phyloP scores from a whole-genome alignment of 1,140 invertebrate genomes.

The Brachionus angularis region DNA sequence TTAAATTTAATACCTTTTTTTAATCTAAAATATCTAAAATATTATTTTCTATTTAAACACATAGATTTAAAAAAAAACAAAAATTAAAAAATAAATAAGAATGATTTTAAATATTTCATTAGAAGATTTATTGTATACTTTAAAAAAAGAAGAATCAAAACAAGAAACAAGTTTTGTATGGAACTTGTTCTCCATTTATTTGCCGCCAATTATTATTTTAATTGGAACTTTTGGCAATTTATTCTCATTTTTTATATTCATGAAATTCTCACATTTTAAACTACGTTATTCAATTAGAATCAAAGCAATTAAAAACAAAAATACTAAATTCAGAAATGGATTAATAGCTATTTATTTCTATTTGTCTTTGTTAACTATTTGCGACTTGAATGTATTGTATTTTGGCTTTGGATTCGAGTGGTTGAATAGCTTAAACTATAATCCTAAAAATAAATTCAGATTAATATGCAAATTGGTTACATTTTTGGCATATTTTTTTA shows the following conservation, averaged over 20 bases:
- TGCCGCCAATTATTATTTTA: not conserved
- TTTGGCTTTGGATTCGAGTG: conserved; percentile 17
- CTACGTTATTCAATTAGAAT: not conserved
- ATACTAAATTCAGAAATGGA: not conserved
- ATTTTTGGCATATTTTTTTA: conserved; percentile 17
- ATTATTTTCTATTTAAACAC: too few species aligned
- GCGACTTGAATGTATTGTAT: conserved; percentile 2
- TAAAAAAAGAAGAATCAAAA: not conserved
- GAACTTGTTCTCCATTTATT: not conserved
- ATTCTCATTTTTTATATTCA: not conserved
- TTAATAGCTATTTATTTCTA: conserved; percentile 37
- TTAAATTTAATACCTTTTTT: too few species aligned
- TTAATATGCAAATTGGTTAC: conserved; percentile 30
- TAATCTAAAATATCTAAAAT: too few species aligned
- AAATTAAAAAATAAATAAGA: too few species aligned
- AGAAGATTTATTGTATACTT: not conserved
- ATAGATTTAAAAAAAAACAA: too few species aligned
- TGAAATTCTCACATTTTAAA: conserved; percentile 20
- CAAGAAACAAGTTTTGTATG: not conserved
- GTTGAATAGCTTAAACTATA: not conserved
- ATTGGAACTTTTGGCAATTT: not conserved
- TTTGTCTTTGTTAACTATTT: not conserved
- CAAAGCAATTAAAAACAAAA: not conserved
- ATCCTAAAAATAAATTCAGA: conserved; percentile 1
- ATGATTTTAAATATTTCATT: not conserved